Conservation (phyloP, 2,113 vertebrate species). For the Herpailurus yagouaroundi region DNA sequence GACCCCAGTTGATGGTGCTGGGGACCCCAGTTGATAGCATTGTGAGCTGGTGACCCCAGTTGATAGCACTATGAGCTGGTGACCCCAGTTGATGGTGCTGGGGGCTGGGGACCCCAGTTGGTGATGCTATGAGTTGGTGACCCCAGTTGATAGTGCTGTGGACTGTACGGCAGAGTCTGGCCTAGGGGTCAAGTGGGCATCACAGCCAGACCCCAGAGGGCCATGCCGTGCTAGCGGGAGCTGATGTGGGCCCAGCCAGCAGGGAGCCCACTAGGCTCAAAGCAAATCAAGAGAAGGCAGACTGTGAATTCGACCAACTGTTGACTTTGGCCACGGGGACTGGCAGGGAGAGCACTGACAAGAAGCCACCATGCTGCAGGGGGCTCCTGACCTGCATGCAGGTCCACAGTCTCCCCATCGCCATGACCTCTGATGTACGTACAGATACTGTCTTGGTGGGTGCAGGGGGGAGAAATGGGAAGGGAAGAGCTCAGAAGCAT, state of each 20-base stretch:
- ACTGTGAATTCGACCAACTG: not conserved
- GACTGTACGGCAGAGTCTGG: not conserved
- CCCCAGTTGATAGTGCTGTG: not conserved
- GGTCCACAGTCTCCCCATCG: not conserved
- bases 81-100: too few species aligned
- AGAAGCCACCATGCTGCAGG: not conserved
- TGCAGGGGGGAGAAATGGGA: not conserved
- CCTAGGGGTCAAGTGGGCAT: not conserved
- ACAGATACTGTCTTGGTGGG: not conserved
- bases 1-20: too few species aligned
- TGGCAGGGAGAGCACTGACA: not conserved
- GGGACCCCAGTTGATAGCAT: too few species aligned
- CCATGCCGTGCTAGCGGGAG: not conserved
- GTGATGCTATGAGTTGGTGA: not conserved
- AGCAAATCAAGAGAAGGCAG: not conserved
- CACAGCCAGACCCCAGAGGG: not conserved
- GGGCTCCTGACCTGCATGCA: not conserved
- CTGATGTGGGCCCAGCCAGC: too few species aligned
- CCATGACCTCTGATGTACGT: not conserved
- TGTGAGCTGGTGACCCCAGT: not conserved
- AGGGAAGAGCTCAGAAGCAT: not conserved
- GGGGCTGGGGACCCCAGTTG: too few species aligned
- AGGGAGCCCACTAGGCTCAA: not conserved
- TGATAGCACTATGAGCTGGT: too few species aligned
- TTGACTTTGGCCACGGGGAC: too few species aligned